These are phyloP conservation scores for Naso thynnoides DNA, from an alignment of 2,797 vertebrate species.

Conservation along the genomic window DNA sequence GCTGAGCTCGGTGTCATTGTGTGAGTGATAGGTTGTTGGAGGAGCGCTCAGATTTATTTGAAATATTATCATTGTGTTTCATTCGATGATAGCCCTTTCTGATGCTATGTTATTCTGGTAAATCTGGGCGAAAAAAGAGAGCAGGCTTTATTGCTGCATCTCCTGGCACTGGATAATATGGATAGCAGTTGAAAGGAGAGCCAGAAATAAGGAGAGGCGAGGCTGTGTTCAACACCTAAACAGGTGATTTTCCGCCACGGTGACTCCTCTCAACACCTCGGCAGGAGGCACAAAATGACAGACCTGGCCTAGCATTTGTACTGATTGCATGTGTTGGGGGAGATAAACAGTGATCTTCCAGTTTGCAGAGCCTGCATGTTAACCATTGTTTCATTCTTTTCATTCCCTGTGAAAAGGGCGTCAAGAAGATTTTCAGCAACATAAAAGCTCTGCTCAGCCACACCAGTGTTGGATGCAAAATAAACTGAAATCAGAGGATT, in stretches of 20 bases:
- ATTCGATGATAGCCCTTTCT: constrained; percentile 73
- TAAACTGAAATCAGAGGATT: constrained; percentile 13
- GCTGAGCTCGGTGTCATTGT: constrained; percentile 59
- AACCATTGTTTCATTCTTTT: constrained; percentile 74
- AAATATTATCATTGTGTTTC: constrained; percentile 75
- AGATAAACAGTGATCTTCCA: constrained; percentile 84
- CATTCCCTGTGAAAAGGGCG: constrained; percentile 60
- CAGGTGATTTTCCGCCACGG: constrained; percentile 87
- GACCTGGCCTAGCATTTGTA: constrained; percentile 78
- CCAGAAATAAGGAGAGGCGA: constrained; percentile 71
- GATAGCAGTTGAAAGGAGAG: constrained; percentile 67
- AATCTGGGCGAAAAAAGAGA: constrained; percentile 73
- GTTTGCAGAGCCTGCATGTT: constrained; percentile 77
- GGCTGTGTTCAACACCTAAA: constrained; percentile 85
- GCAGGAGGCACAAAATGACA: constrained; percentile 83
- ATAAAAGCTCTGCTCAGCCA: constrained; percentile 19
- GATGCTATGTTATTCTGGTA: constrained; percentile 73
- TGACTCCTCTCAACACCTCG: constrained; percentile 83
- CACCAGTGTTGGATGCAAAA: constrained; percentile 20
- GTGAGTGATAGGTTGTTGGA: constrained; percentile 66
- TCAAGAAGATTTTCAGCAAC: constrained; percentile 42
- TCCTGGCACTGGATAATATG: constrained; percentile 67
- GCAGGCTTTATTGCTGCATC: constrained; percentile 54
- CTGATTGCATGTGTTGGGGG: constrained; percentile 84
- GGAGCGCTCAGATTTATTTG: constrained; percentile 67